phyloP scores from a whole-genome alignment of 2,797 vertebrate genomes.

The Pseudomugil gertrudae region DNA sequence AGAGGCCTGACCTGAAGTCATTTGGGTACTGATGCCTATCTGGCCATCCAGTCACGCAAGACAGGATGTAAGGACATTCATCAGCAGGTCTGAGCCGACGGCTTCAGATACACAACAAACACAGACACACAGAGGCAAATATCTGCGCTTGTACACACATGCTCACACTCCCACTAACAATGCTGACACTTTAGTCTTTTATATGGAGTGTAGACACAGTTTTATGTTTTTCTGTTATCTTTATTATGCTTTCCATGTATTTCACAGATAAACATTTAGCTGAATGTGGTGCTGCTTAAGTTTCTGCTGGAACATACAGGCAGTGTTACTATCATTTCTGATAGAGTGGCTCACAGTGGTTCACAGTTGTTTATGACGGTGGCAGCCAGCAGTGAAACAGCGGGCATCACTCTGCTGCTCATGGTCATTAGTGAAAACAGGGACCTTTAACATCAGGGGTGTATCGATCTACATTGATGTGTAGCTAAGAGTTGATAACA shows the following conservation, averaged over 20 bases:
- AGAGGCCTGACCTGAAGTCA: slow-evolving; percentile 76
- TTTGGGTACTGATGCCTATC: slow-evolving; percentile 87
- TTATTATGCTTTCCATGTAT: background rate
- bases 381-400: background rate
- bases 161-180: slow-evolving; percentile 2
- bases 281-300: no score
- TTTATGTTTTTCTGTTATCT: background rate
- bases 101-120: slow-evolving; percentile 35
- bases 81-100: slow-evolving; percentile 52
- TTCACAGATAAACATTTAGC: background rate
- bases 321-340: background rate
- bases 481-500: no score
- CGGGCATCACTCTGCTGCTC: background rate
- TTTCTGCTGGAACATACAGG: background rate
- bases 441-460: no score
- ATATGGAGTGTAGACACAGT: background rate
- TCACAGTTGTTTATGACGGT: background rate
- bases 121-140: slow-evolving; percentile 43
- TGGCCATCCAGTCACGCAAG: slow-evolving; percentile 78
- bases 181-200: background rate
- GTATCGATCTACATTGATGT: no score
- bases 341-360: background rate
- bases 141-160: slow-evolving; percentile 12
- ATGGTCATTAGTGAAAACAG: background rate
- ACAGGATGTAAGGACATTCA: slow-evolving; percentile 67